Conservation (phyloP, 2,113 vertebrate species). For the Tetrao urogallus region DNA sequence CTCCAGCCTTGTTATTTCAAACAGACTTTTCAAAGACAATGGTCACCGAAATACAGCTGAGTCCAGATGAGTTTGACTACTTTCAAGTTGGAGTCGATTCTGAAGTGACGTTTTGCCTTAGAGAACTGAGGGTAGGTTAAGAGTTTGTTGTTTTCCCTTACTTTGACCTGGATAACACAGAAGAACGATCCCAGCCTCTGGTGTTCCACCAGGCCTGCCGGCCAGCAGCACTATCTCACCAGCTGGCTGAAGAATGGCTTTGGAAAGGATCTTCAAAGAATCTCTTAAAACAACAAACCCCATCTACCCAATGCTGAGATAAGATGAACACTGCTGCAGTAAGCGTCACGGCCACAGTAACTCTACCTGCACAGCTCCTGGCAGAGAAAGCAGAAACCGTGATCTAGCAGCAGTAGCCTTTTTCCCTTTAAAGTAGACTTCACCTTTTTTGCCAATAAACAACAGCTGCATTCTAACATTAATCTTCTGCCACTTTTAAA, state of each 20-base stretch:
- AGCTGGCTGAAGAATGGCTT: neutral
- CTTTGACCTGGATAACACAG: neutral
- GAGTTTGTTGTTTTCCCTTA: neutral
- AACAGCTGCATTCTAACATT: fast-evolving
- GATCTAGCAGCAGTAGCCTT: neutral
- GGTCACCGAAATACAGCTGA: slow-evolving; percentile 87
- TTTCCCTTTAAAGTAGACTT: neutral
- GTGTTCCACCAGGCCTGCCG: neutral
- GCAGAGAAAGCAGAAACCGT: neutral
- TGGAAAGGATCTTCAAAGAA: neutral
- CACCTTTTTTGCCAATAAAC: neutral
- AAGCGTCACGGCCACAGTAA: fast-evolving
- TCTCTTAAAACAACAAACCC: neutral
- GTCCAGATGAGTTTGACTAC: slow-evolving; percentile 90
- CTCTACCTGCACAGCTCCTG: neutral
- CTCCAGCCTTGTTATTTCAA: slow-evolving; percentile 17
- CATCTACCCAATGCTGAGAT: neutral
- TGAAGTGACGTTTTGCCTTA: slow-evolving; percentile 94
- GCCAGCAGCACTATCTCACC: neutral
- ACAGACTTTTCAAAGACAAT: slow-evolving; percentile 83
- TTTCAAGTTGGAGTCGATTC: slow-evolving; percentile 88
- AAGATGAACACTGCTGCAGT: neutral
- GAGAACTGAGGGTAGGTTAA: slow-evolving; percentile 91
- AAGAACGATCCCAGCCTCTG: neutral
- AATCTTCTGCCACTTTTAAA: neutral